Evolutionary conservation across 64 coral and sea anemone species (phyloP).

Genomic region (Actinia tenebrosa): DNA sequence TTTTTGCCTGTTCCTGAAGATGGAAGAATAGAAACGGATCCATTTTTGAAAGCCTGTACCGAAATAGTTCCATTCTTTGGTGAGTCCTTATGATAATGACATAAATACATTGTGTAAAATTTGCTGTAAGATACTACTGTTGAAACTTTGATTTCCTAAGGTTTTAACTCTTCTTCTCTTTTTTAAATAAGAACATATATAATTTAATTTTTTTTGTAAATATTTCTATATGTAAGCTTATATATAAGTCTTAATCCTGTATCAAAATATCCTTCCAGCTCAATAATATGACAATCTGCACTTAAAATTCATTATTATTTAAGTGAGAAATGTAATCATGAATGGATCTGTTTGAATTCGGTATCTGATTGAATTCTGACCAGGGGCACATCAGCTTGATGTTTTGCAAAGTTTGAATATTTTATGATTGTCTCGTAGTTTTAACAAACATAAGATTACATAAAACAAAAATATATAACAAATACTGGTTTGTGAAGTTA

Average conservation of each 20-base stretch:
- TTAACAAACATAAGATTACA: too few species aligned
- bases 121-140: neutral
- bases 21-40: constrained; percentile 76
- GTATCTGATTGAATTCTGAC: neutral
- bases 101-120: neutral
- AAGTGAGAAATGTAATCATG: neutral
- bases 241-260: too few species aligned
- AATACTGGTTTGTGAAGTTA: too few species aligned
- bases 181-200: neutral
- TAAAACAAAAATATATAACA: too few species aligned
- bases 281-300: too few species aligned
- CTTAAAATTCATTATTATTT: neutral
- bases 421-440: neutral
- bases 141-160: neutral
- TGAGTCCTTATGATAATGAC: neutral
- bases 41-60: constrained; percentile 85
- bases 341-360: neutral
- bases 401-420: neutral
- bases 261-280: neutral
- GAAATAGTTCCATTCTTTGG: constrained; percentile 98
- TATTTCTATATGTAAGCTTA: neutral
- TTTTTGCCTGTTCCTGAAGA: constrained; percentile 79
- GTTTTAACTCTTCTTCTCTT: neutral
- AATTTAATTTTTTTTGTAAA: neutral
- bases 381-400: neutral